Conservation (phyloP, 2,113 vertebrate species). For the Lophochroa leadbeateri region DNA sequence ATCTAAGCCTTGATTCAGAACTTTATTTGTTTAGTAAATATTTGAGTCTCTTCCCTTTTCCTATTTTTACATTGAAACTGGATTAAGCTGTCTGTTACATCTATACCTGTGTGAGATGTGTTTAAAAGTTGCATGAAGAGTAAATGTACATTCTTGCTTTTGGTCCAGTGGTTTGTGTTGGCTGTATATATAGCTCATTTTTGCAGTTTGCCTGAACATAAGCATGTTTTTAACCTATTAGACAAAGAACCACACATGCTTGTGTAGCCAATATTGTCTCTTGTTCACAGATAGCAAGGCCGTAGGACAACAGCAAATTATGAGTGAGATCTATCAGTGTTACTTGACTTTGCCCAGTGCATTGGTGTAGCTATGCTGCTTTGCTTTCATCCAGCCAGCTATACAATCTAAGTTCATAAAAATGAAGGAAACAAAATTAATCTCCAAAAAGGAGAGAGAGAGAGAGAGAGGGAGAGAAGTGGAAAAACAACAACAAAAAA, state of each 20-base stretch:
- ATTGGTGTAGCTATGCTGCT: not conserved
- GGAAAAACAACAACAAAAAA: not conserved
- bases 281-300: not conserved
- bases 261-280: not conserved
- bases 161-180: not conserved
- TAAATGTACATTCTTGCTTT: not conserved
- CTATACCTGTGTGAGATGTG: not conserved
- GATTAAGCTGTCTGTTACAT: not conserved
- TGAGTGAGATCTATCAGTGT: not conserved
- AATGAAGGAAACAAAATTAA: not conserved
- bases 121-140: not conserved
- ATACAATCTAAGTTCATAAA: not conserved
- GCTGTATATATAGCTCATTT: not conserved
- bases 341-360: not conserved
- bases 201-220: not conserved
- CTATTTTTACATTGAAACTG: not conserved
- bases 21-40: not conserved
- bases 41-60: not conserved
- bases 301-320: not conserved
- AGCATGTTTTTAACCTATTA: not conserved
- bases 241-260: not conserved
- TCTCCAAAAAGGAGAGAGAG: not conserved
- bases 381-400: not conserved
- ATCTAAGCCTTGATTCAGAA: not conserved
- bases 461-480: not conserved